phyloP scores from a whole-genome alignment of 2,888 invertebrate genomes.

The Itoplectis maculator region DNA sequence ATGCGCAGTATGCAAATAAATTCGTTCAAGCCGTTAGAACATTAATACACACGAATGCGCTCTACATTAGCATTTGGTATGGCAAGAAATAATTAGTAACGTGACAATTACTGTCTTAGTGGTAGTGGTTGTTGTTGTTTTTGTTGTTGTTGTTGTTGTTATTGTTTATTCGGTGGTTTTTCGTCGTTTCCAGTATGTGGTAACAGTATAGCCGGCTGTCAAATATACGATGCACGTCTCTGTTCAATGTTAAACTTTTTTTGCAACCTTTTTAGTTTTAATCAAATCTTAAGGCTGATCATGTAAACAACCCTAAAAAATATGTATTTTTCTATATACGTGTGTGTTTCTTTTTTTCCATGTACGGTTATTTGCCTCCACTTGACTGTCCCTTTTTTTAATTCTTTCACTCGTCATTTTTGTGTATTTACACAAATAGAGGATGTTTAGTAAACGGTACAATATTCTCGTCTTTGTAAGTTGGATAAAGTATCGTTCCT shows the following conservation, averaged over 20 bases:
- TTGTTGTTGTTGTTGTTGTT: constrained; percentile 47
- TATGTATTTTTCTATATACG: constrained; percentile 83
- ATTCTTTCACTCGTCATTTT: constrained; percentile 67
- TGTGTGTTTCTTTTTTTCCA: constrained; percentile 72
- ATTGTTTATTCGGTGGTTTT: constrained; percentile 35
- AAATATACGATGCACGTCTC: constrained; percentile 74
- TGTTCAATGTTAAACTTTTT: constrained; percentile 71
- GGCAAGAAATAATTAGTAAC: constrained; percentile 77
- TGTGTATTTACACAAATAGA: constrained; percentile 79
- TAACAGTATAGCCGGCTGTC: constrained; percentile 75
- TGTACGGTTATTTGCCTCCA: constrained; percentile 38
- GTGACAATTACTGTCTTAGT: constrained; percentile 62
- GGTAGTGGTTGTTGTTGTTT: constrained; percentile 21
- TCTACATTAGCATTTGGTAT: constrained; percentile 82
- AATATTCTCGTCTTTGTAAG: constrained; percentile 73
- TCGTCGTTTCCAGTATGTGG: constrained; percentile 57
- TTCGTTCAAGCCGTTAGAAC: constrained; percentile 70
- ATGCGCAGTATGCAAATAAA: constrained; percentile 65
- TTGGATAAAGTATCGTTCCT: constrained; percentile 80
- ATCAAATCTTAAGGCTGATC: constrained; percentile 84
- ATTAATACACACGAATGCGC: constrained; percentile 71
- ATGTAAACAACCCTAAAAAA: constrained; percentile 85
- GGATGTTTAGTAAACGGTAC: constrained; percentile 81
- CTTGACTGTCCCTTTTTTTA: constrained; percentile 5
- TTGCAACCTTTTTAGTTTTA: constrained; percentile 75